These are phyloP conservation scores for Saccostrea cuccullata DNA, from an alignment of 1,140 invertebrate genomes.

Conservation along the genomic window DNA sequence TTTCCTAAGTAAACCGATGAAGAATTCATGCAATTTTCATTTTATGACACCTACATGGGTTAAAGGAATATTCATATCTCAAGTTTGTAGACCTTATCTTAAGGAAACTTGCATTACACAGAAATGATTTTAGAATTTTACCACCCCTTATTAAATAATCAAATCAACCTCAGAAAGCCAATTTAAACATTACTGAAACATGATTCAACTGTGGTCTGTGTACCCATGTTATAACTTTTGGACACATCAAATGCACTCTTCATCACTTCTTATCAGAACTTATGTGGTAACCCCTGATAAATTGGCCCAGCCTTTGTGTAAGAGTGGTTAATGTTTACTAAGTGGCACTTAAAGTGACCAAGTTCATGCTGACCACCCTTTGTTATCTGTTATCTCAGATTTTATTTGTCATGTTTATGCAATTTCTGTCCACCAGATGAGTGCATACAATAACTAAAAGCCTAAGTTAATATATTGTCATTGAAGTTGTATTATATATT, in stretches of 20 bases:
- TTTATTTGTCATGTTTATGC: neutral
- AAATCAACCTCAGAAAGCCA: constrained; percentile 14
- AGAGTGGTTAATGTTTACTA: neutral
- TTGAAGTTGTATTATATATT: too few species aligned
- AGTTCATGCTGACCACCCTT: neutral
- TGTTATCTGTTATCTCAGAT: neutral
- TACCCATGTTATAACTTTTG: neutral
- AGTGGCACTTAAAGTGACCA: neutral
- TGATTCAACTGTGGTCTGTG: neutral
- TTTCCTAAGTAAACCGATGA: neutral
- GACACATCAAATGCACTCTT: constrained; percentile 23
- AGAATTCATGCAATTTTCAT: neutral
- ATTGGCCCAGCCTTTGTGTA: neutral
- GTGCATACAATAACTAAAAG: too few species aligned
- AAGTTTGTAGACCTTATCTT: constrained; percentile 18
- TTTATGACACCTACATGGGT: neutral
- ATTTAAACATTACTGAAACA: neutral
- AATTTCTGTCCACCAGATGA: neutral
- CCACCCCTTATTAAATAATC: constrained; percentile 34
- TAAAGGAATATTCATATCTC: neutral
- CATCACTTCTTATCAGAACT: neutral
- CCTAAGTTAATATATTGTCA: too few species aligned
- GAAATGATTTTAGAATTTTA: constrained; percentile 28
- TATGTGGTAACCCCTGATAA: neutral
- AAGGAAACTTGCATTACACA: constrained; percentile 9